phyloP scores from a whole-genome alignment of 2,113 vertebrate species.

The Ciconia boyciana region DNA sequence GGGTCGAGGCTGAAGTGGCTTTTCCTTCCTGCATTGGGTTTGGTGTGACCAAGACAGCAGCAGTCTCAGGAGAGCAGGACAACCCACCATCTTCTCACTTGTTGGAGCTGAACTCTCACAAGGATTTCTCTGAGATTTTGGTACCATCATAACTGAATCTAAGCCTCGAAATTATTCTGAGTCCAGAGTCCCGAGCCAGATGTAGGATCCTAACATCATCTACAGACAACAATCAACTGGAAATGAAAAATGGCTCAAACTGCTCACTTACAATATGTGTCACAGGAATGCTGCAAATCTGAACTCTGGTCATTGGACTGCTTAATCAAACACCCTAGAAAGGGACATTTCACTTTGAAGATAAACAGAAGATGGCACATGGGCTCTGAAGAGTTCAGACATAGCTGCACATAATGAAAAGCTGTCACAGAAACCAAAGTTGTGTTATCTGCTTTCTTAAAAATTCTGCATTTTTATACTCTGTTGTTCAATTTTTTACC shows the following conservation, averaged over 20 bases:
- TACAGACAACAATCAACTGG: background rate
- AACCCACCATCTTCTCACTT: background rate
- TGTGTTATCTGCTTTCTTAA: background rate
- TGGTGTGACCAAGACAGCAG: background rate
- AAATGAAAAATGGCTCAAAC: background rate
- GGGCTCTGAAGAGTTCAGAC: background rate
- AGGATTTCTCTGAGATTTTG: background rate
- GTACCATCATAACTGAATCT: background rate
- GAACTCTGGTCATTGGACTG: background rate
- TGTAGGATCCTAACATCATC: background rate
- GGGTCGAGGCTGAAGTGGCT: background rate
- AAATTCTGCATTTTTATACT: background rate
- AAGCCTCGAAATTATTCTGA: background rate
- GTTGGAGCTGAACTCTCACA: background rate
- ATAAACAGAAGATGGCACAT: background rate
- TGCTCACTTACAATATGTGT: background rate
- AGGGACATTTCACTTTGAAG: background rate
- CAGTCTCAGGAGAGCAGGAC: background rate
- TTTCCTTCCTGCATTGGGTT: background rate
- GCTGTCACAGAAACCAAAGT: background rate
- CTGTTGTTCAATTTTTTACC: background rate
- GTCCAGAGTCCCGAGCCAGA: fast-evolving
- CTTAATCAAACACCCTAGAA: background rate
- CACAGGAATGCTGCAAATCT: background rate
- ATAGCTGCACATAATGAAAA: background rate